phyloP scores from a whole-genome alignment of 1,140 invertebrate genomes.

The Bombus confusus region DNA sequence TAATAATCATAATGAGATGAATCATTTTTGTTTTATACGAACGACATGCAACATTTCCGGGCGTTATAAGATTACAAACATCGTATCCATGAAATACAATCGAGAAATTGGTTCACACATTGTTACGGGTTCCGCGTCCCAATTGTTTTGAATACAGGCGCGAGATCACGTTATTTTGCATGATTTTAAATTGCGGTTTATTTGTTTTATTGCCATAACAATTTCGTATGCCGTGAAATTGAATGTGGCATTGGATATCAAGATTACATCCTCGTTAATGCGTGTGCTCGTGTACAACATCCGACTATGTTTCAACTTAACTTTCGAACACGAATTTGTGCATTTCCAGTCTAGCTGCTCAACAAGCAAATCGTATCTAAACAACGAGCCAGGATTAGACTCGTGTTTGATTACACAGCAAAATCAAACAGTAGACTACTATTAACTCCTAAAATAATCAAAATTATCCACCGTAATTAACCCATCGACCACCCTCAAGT shows the following conservation, averaged over 20 bases:
- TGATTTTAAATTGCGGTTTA: background rate
- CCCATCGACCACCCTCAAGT: background rate
- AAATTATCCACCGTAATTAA: background rate
- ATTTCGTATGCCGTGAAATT: background rate
- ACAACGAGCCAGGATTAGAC: background rate
- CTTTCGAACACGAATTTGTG: background rate
- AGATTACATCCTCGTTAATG: conserved; percentile 1
- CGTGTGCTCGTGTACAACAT: too few species aligned
- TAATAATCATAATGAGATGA: background rate
- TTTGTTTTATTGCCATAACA: background rate
- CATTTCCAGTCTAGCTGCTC: background rate
- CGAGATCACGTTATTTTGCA: background rate
- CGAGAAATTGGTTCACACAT: conserved; percentile 9
- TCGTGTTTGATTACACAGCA: background rate
- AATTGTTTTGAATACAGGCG: background rate
- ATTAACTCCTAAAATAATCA: background rate
- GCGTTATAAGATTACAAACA: background rate
- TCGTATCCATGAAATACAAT: too few species aligned
- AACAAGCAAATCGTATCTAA: background rate
- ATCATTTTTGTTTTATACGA: background rate
- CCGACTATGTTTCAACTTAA: background rate
- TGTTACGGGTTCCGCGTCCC: background rate
- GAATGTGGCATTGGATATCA: background rate
- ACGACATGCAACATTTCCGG: background rate
- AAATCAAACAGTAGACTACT: background rate